Evolutionary conservation across 2,797 vertebrate genomes (phyloP).

Genomic region (Harpagifer antarcticus): DNA sequence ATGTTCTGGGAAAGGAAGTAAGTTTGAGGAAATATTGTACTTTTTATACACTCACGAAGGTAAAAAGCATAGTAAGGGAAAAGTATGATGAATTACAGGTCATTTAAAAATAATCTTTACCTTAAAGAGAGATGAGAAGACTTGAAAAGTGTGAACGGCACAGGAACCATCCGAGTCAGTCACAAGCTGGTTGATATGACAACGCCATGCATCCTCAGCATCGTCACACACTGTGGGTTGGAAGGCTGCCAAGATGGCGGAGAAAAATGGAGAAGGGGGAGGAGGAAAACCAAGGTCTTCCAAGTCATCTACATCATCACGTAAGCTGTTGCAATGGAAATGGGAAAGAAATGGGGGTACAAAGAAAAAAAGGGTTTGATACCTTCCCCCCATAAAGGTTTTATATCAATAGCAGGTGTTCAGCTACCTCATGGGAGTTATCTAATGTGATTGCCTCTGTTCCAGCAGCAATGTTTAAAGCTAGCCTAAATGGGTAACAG

Average conservation of each 20-base stretch:
- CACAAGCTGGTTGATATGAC: conserved; percentile 96
- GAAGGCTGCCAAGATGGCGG: conserved; percentile 97
- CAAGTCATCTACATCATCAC: conserved; percentile 89
- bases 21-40: neutral
- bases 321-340: conserved; percentile 84
- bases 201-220: conserved; percentile 96
- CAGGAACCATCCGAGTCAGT: conserved; percentile 95
- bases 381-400: conserved; percentile 23
- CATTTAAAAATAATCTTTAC: conserved; percentile 70
- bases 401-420: conserved; percentile 14
- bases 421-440: conserved; percentile 4
- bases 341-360: conserved; percentile 39
- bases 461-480: neutral
- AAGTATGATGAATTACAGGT: neutral
- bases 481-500: neutral
- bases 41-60: neutral
- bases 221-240: conserved; percentile 94
- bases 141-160: conserved; percentile 97
- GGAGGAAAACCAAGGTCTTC: conserved; percentile 90
- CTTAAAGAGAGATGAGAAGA: conserved; percentile 98
- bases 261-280: conserved; percentile 97
- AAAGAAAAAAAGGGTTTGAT: conserved; percentile 48
- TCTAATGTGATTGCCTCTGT: neutral
- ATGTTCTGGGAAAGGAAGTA: conserved; percentile 87
- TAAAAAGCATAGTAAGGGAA: neutral